Percentiles rank a stretch among this genome's conserved stretches.
These are phyloP conservation scores for Carlito syrichta DNA, from an alignment of 2,113 vertebrate genomes.

Conservation along the genomic window DNA sequence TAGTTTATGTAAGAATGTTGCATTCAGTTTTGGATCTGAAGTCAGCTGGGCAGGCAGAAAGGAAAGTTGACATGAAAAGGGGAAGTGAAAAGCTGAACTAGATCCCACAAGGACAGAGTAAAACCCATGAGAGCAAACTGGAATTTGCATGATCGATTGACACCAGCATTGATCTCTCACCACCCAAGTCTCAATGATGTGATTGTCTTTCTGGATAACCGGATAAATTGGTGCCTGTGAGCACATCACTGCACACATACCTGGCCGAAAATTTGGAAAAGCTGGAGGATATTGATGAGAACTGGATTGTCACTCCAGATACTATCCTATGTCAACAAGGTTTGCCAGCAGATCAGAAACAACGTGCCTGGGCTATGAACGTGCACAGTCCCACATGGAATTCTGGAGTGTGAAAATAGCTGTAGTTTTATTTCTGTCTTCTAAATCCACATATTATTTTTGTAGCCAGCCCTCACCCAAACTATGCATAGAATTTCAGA, in stretches of 20 bases:
- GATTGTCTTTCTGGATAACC: background rate
- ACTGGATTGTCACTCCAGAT: background rate
- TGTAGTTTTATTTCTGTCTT: background rate
- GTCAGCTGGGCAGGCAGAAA: background rate
- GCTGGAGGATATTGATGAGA: background rate
- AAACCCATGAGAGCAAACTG: background rate
- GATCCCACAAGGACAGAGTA: background rate
- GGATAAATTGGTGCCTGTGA: background rate
- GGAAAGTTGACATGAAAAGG: background rate
- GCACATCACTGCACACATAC: background rate
- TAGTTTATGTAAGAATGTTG: background rate
- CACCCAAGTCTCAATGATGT: background rate
- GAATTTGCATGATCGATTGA: background rate
- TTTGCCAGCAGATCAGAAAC: background rate
- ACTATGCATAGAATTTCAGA: background rate
- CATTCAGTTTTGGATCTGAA: background rate
- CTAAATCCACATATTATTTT: background rate
- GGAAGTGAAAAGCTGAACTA: background rate
- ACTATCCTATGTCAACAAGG: background rate
- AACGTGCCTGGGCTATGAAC: too few relatives aligned
- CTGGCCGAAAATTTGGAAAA: background rate
- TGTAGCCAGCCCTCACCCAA: background rate
- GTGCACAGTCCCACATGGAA: background rate
- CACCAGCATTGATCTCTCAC: background rate
- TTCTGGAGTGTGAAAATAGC: background rate